These are phyloP conservation scores for Conus betulinus DNA, from an alignment of 1,140 invertebrate species.

Conservation along the genomic window DNA sequence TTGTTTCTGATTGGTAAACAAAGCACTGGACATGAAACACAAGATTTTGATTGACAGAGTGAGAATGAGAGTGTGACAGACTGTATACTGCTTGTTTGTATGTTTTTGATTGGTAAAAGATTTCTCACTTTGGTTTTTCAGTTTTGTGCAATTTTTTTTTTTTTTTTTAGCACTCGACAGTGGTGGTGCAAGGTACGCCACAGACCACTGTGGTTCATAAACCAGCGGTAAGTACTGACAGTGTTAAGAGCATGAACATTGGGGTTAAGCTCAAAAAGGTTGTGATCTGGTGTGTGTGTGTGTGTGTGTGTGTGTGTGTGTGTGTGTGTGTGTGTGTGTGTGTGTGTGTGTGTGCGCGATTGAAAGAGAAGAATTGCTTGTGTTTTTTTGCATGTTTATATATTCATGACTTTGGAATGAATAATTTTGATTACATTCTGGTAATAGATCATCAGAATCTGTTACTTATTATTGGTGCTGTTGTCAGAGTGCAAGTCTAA, in stretches of 20 bases:
- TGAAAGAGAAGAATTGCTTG: not conserved
- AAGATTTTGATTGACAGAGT: not conserved
- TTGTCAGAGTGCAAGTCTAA: no score
- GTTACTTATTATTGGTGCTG: no score
- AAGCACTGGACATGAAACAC: not conserved
- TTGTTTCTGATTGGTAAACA: no score
- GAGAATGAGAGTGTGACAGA: not conserved
- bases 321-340: not conserved
- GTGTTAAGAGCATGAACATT: not conserved
- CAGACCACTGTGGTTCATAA: constrained; percentile 26
- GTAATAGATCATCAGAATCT: no score
- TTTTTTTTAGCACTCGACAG: not conserved
- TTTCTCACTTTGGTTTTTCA: not conserved
- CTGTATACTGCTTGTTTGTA: not conserved
- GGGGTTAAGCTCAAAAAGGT: not conserved
- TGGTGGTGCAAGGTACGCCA: constrained; percentile 23
- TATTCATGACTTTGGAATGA: no score
- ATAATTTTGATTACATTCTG: no score
- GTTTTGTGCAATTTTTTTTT: not conserved
- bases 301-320: not conserved
- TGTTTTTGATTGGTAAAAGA: not conserved
- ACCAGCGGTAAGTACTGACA: not conserved
- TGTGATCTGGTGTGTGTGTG: not conserved
- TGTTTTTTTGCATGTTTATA: not conserved
- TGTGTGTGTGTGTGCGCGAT: not conserved